A percentile compares a stretch with the other conserved stretches of the same genome.
Evolutionary conservation across 2,797 vertebrate species (phyloP).

Genomic region (Chiroxiphia lanceolata): DNA sequence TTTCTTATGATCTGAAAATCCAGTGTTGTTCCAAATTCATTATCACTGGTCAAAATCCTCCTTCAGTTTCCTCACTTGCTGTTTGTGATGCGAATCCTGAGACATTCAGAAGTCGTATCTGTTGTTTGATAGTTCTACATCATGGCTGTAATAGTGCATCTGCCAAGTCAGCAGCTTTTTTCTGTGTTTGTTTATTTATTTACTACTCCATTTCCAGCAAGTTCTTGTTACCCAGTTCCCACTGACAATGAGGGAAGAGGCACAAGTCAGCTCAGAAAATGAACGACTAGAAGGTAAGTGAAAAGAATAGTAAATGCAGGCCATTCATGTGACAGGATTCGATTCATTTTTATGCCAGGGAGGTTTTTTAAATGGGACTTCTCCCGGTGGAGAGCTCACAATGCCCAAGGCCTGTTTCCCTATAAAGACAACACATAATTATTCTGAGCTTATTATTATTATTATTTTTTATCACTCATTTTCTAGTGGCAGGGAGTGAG

Average conservation of each 20-base stretch:
- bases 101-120: background rate
- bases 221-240: background rate
- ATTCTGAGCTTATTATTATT: constrained; percentile 25
- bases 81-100: background rate
- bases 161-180: background rate
- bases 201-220: background rate
- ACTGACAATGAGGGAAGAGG: background rate
- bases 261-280: constrained; percentile 14
- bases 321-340: constrained; percentile 27
- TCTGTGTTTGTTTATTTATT: background rate
- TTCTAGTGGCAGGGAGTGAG: background rate
- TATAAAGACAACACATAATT: constrained; percentile 29
- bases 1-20: background rate
- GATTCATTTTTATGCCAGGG: constrained; percentile 19
- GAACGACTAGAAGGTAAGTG: constrained; percentile 4
- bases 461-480: constrained; percentile 37
- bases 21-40: background rate
- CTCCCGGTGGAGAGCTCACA: background rate
- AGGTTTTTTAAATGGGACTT: constrained; percentile 46
- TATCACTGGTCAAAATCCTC: background rate
- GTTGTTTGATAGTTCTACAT: background rate
- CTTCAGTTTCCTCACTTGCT: background rate
- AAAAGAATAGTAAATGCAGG: constrained; percentile 35
- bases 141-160: background rate
- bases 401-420: background rate